Percentiles rank a stretch among this genome's conserved stretches.
These are phyloP conservation scores for Podilymbus podiceps DNA, from an alignment of 2,113 vertebrate genomes.

Conservation along the genomic window DNA sequence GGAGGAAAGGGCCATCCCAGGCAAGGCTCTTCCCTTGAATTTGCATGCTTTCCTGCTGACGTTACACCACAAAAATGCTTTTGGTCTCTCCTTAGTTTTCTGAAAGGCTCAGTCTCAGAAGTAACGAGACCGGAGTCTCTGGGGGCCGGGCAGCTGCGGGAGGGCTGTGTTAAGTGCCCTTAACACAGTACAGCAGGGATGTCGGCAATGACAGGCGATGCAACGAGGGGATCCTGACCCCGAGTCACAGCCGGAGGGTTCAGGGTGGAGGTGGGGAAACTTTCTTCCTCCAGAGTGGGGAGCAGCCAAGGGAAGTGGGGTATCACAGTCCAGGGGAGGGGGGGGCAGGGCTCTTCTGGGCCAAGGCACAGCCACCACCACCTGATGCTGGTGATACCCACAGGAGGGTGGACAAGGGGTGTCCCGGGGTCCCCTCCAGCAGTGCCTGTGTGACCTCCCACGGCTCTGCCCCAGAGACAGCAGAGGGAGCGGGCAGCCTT, in stretches of 20 bases:
- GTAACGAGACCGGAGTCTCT: rapidly evolving
- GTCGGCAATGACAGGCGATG: rapidly evolving
- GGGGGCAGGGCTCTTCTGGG: background rate
- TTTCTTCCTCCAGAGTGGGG: background rate
- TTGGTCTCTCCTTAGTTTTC: background rate
- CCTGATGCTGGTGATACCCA: background rate
- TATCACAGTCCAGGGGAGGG: too few relatives aligned
- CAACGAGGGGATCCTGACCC: rapidly evolving
- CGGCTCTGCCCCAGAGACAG: rapidly evolving
- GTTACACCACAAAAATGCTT: background rate
- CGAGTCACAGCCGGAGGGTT: rapidly evolving
- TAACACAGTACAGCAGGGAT: too few relatives aligned
- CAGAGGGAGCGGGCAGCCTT: background rate
- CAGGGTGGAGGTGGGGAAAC: background rate
- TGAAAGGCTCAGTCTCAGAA: background rate
- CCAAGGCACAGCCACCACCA: background rate
- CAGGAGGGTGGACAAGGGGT: background rate
- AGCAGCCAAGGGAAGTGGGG: background rate
- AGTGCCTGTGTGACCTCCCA: background rate
- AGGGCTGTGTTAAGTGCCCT: background rate
- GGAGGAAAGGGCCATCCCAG: background rate
- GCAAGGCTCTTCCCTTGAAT: background rate
- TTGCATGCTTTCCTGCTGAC: background rate
- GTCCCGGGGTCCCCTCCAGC: background rate
- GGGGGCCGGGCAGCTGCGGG: background rate